Percentiles rank a stretch among this genome's conserved stretches.
Conservation (phyloP, 2,113 vertebrate genomes). For the Budorcas taxicolor region DNA sequence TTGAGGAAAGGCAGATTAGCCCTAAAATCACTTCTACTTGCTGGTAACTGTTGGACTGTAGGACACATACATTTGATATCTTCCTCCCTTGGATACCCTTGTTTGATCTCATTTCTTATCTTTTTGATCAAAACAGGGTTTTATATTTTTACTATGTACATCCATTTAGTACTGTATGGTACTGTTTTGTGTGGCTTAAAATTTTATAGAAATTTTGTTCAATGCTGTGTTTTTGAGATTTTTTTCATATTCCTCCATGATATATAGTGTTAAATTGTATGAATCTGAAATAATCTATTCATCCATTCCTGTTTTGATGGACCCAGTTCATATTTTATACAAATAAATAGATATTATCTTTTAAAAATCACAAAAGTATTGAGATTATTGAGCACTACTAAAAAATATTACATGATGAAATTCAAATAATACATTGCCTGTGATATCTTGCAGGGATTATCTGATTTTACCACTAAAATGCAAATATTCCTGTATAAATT, state of each 20-base stretch:
- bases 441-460: neutral
- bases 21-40: neutral
- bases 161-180: neutral
- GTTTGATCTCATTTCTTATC: neutral
- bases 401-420: neutral
- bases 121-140: neutral
- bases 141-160: neutral
- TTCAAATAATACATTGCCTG: neutral
- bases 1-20: neutral
- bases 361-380: neutral
- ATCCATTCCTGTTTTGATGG: constrained; percentile 2
- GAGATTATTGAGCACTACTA: neutral
- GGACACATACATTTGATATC: neutral
- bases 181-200: neutral
- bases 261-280: neutral
- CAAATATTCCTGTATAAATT: neutral
- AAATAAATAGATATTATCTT: neutral
- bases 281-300: neutral
- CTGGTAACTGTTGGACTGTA: neutral
- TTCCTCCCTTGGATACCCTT: neutral
- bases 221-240: neutral
- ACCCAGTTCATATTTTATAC: neutral
- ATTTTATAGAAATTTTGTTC: neutral
- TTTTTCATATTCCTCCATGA: neutral
- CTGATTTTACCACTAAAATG: neutral